These are phyloP conservation scores for Hylaeus anthracinus DNA, from an alignment of 1,140 invertebrate species.

Conservation along the genomic window DNA sequence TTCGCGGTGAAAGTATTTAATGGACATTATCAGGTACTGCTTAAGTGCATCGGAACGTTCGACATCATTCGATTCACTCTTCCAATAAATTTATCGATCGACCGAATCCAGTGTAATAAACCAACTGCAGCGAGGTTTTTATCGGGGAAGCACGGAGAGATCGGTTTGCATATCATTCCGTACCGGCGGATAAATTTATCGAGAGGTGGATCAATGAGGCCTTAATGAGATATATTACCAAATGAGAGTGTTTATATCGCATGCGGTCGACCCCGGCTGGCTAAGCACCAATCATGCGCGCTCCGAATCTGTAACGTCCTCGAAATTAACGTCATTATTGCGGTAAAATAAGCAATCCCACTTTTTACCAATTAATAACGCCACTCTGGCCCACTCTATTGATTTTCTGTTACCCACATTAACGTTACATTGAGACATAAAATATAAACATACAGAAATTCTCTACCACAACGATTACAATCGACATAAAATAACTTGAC, in stretches of 20 bases:
- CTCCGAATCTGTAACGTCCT: slow-evolving; percentile 8
- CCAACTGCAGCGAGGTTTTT: slow-evolving; percentile 29
- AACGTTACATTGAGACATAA: no score
- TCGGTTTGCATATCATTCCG: slow-evolving; percentile 34
- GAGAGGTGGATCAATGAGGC: slow-evolving; percentile 48
- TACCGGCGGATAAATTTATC: slow-evolving; percentile 47
- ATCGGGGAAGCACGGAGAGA: slow-evolving; percentile 8
- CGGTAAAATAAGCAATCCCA: slow-evolving; percentile 9
- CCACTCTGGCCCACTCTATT: neutral
- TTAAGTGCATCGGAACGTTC: neutral
- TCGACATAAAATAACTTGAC: no score
- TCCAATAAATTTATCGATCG: slow-evolving; percentile 10
- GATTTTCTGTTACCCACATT: neutral
- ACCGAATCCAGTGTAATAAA: slow-evolving; percentile 26
- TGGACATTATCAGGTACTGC: neutral
- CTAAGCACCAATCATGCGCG: slow-evolving; percentile 24
- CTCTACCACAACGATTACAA: no score
- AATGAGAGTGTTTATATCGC: slow-evolving; percentile 49
- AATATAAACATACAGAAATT: no score
- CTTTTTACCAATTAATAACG: neutral
- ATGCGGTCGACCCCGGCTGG: slow-evolving; percentile 42
- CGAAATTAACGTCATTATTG: slow-evolving; percentile 36
- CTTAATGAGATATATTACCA: slow-evolving; percentile 54
- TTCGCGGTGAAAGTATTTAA: neutral
- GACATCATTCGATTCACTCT: slow-evolving; percentile 28